Percentiles rank a stretch among this genome's conserved stretches.
Evolutionary conservation across 1,140 invertebrate genomes (phyloP).

Genomic region (Leptopilina clavipes): DNA sequence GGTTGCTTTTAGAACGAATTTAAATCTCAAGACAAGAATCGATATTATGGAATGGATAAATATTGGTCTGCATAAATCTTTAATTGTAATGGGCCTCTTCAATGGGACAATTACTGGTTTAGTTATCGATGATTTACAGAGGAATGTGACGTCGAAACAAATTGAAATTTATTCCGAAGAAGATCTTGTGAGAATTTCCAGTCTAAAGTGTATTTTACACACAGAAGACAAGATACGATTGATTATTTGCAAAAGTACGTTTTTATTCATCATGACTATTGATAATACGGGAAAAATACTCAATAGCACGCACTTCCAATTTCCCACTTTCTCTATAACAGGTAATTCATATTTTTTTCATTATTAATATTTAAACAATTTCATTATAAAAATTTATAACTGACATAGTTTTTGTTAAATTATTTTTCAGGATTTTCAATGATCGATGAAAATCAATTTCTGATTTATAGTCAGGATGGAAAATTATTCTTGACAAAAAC

Average conservation of each 20-base stretch:
- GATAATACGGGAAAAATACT: constrained; percentile 46
- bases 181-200: constrained; percentile 59
- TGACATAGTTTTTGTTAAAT: too few relatives aligned
- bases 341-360: too few relatives aligned
- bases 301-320: constrained; percentile 43
- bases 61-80: constrained; percentile 45
- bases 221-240: constrained; percentile 46
- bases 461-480: constrained; percentile 64
- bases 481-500: constrained; percentile 51
- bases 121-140: constrained; percentile 44
- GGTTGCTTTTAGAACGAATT: constrained; percentile 50
- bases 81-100: constrained; percentile 64
- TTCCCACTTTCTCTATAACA: constrained; percentile 60
- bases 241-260: constrained; percentile 55
- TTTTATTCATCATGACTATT: constrained; percentile 53
- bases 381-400: too few relatives aligned
- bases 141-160: constrained; percentile 41
- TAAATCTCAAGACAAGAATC: constrained; percentile 53
- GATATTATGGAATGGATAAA: constrained; percentile 61
- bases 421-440: constrained; percentile 55
- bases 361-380: too few relatives aligned
- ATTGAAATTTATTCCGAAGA: constrained; percentile 52
- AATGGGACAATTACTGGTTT: constrained; percentile 63
- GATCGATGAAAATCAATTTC: constrained; percentile 47
- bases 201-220: constrained; percentile 53